phyloP scores from a whole-genome alignment of 2,113 vertebrate species.

The Lynx canadensis region DNA sequence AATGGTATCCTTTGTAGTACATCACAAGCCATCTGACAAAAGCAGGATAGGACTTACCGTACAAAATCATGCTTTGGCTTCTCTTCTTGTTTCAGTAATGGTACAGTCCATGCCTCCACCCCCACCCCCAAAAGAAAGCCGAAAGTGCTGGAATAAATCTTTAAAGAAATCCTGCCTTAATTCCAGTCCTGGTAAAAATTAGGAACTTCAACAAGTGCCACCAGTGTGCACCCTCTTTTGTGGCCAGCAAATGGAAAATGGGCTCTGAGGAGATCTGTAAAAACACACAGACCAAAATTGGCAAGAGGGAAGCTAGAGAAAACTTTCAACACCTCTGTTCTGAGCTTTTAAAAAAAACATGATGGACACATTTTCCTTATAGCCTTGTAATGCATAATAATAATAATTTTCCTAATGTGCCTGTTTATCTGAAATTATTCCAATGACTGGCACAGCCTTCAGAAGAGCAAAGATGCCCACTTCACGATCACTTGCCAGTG shows the following conservation, averaged over 20 bases:
- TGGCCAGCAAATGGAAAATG: not conserved
- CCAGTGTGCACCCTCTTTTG: not conserved
- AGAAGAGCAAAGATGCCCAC: slow-evolving; percentile 13
- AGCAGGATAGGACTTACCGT: not conserved
- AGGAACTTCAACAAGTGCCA: not conserved
- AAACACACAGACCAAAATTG: not conserved
- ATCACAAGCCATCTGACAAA: slow-evolving; percentile 12
- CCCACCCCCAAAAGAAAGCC: not conserved
- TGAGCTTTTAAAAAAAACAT: not conserved
- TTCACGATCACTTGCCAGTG: not conserved
- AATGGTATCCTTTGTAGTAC: not conserved
- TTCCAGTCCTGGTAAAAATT: slow-evolving; percentile 5
- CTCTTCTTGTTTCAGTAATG: not conserved
- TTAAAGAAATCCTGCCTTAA: slow-evolving; percentile 12
- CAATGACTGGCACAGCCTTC: slow-evolving; percentile 23
- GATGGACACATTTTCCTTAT: slow-evolving; percentile 53
- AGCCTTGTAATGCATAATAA: slow-evolving; percentile 42
- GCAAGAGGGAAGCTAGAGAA: slow-evolving; percentile 10
- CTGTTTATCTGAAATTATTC: slow-evolving; percentile 51
- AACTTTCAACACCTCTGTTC: not conserved
- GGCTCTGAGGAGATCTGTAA: not conserved
- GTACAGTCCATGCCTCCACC: not conserved
- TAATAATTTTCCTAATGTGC: slow-evolving; percentile 62
- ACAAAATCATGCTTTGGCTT: not conserved
- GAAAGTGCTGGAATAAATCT: slow-evolving; percentile 1